Conservation (phyloP, 1,140 invertebrate genomes). For the Magallana ariakensis region DNA sequence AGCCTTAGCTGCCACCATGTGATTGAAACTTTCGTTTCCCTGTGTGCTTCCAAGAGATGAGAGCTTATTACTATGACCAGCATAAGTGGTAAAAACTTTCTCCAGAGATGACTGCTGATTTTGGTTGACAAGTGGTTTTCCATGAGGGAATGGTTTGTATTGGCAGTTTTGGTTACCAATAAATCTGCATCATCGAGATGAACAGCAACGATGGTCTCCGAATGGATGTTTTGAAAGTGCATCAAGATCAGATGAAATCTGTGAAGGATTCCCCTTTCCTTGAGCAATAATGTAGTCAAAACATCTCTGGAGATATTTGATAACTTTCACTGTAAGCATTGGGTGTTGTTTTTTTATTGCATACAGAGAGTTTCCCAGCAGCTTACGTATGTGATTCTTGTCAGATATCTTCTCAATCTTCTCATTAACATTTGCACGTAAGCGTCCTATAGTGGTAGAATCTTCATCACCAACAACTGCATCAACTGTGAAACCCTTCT, state of each 20-base stretch:
- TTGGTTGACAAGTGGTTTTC: slow-evolving; percentile 9
- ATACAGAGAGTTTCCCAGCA: slow-evolving; percentile 21
- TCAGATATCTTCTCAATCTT: slow-evolving; percentile 47
- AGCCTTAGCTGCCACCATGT: slow-evolving; percentile 39
- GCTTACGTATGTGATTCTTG: slow-evolving; percentile 45
- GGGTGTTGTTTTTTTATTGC: neutral
- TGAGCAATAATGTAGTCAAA: slow-evolving; percentile 33
- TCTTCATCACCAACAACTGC: slow-evolving; percentile 34
- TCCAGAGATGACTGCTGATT: neutral
- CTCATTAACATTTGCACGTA: neutral
- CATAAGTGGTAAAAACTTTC: neutral
- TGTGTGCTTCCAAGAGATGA: slow-evolving; percentile 13
- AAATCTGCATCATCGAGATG: neutral
- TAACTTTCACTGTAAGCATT: neutral
- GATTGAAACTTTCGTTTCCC: slow-evolving; percentile 36
- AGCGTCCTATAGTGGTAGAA: neutral
- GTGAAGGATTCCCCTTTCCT: neutral
- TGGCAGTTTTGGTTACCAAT: neutral
- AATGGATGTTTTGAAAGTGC: slow-evolving; percentile 2
- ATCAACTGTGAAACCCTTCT: slow-evolving; percentile 1
- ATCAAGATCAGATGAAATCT: slow-evolving; percentile 11
- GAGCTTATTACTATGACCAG: slow-evolving; percentile 27
- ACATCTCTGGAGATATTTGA: slow-evolving; percentile 25
- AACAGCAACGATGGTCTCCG: slow-evolving; percentile 25
- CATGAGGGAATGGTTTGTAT: neutral